A percentile compares a stretch with the other conserved stretches of the same genome.
phyloP scores from a whole-genome alignment of 2,113 vertebrate species.

The Brienomyrus brachyistius region DNA sequence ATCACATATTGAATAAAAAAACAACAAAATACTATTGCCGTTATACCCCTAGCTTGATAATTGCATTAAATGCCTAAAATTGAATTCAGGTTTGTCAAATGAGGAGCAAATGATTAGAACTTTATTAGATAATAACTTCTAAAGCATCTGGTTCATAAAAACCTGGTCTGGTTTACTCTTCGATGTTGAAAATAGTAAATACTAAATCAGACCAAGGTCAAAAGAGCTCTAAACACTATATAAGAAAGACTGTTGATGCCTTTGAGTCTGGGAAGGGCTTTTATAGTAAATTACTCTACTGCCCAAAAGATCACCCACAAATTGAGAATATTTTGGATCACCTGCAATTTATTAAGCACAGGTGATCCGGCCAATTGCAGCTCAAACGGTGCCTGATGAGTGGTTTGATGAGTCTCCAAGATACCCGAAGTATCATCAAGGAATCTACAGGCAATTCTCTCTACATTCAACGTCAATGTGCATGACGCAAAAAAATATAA shows the following conservation, averaged over 20 bases:
- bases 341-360: not conserved
- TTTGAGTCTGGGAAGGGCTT: not conserved
- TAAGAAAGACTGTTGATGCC: not conserved
- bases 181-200: not conserved
- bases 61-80: not conserved
- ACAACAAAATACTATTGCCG: not conserved
- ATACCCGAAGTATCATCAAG: constrained; percentile 9
- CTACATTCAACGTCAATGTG: constrained; percentile 8
- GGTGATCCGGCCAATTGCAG: not conserved
- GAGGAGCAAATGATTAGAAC: not conserved
- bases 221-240: not conserved
- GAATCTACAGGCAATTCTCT: not conserved
- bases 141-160: not conserved
- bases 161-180: not conserved
- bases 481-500: not conserved
- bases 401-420: not conserved
- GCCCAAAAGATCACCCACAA: not conserved
- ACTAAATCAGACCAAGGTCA: not conserved
- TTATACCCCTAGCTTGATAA: not conserved
- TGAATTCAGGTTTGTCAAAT: not conserved
- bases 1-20: not conserved
- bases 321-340: not conserved
- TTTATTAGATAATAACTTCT: not conserved
- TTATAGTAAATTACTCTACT: not conserved
- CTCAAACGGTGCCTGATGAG: not conserved